Conservation (phyloP, 2,797 vertebrate species). For the Manis pentadactyla region DNA sequence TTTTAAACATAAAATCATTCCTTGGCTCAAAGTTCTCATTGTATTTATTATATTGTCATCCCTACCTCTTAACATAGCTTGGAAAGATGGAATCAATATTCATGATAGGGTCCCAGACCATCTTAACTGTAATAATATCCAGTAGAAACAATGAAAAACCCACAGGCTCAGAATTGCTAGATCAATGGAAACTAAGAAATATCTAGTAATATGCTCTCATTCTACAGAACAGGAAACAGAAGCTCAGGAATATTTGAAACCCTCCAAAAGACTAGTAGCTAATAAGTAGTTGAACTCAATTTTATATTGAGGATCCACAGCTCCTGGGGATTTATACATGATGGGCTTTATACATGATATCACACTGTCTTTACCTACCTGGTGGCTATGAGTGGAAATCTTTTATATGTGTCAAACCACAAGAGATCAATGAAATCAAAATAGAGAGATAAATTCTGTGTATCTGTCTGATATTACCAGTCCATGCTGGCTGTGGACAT, state of each 20-base stretch:
- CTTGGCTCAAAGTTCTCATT: not conserved
- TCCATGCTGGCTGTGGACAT: not conserved
- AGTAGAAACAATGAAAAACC: not conserved
- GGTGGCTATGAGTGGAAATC: not conserved
- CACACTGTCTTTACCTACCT: not conserved
- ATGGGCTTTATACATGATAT: not conserved
- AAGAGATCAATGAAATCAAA: slow-evolving; percentile 48
- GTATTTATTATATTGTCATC: not conserved
- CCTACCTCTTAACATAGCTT: not conserved
- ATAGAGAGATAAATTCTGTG: slow-evolving; percentile 10
- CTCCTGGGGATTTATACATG: not conserved
- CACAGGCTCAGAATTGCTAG: not conserved
- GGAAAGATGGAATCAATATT: not conserved
- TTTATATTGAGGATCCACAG: not conserved
- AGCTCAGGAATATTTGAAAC: not conserved
- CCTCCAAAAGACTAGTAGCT: not conserved
- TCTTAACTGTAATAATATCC: not conserved
- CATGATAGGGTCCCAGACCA: not conserved
- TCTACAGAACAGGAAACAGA: not conserved
- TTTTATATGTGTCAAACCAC: not conserved
- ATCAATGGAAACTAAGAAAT: not conserved
- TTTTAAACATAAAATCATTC: not conserved
- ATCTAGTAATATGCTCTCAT: not conserved
- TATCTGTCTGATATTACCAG: not conserved
- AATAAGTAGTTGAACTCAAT: not conserved